Base-by-base conservation (phyloP, 2,888 invertebrate species). In the Pelosia muscerda region DNA sequence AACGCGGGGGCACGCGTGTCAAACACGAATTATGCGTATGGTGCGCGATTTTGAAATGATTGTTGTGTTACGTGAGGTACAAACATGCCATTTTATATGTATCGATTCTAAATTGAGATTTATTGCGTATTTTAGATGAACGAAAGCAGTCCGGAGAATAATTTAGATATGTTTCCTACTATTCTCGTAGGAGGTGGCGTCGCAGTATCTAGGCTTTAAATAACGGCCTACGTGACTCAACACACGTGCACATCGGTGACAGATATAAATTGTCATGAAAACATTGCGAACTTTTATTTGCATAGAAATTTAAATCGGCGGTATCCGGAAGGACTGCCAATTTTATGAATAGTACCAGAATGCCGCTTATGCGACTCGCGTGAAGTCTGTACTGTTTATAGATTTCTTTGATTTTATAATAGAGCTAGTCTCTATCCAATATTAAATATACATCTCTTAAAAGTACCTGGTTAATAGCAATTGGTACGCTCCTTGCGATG, bases 1-100 rank as follows among this genome's bases (percentile, higher is more conserved):
- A 85, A 86, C 81, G 78, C 74, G 81, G 84, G 68, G 73, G 69
- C 73, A 84, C 90, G 88, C 90, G 92, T 90, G 90, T 88, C 86
- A 81, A 81, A 85, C 86, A 85, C 85, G 69, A 75, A 75, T 81
- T 84, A 83, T 82, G 83, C 84, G 79, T 79, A 83, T 83, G 86
- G 86, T 82, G 81, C 75, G 73, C 64, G 78, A 82, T 89, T 88
- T 85, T 85, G 82, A 87, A 88, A 88, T 84, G 61, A 76, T 74
- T 74, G 64, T 69, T 22, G 70, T 74, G 78, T 79, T 76, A 74
- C 74, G 79, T 84, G 71, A 68, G 73, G 67, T 70, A n/a, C n/a
- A 61, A 61, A 65, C 65, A 55, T 55, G 60, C 49, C 22, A 63
- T 71, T 63, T 58, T 63, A 65, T 65, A 68, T 23, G 55, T 65